Evolutionary conservation across 2,113 vertebrate species (phyloP).

Genomic region (Xyliphius kryptos): DNA sequence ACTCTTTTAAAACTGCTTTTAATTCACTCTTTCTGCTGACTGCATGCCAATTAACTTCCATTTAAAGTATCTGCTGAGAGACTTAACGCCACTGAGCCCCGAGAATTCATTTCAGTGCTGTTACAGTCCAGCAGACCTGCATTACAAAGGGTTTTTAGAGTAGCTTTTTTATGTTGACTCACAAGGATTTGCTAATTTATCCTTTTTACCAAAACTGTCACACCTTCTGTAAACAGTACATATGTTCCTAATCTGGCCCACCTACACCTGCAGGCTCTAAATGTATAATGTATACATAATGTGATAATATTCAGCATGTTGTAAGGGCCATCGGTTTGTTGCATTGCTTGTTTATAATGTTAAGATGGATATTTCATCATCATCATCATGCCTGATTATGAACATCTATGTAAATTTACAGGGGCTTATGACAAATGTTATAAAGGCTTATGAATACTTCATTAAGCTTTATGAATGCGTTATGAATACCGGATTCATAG

Average conservation of each 20-base stretch:
- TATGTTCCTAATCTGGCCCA: not conserved
- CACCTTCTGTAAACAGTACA: constrained; percentile 28
- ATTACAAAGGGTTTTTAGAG: constrained; percentile 12
- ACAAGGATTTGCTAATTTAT: constrained; percentile 9
- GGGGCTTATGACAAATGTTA: too few species aligned
- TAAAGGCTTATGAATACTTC: too few species aligned
- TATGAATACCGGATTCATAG: too few species aligned
- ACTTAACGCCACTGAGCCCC: not conserved
- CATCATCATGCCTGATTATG: too few species aligned
- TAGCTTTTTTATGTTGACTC: constrained; percentile 16
- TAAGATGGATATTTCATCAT: too few species aligned
- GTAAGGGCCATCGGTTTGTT: not conserved
- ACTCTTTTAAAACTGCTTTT: constrained; percentile 42
- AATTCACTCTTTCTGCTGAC: constrained; percentile 6
- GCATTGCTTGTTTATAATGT: not conserved
- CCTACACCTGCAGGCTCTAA: not conserved
- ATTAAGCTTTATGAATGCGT: too few species aligned
- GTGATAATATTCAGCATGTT: too few species aligned
- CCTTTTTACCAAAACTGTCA: constrained; percentile 1
- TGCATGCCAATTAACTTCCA: constrained; percentile 29
- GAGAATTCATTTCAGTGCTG: not conserved
- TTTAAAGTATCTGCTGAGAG: constrained; percentile 11
- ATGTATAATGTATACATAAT: not conserved
- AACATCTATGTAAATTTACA: too few species aligned
- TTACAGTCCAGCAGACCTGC: constrained; percentile 8